Base-by-base conservation (phyloP, 2,113 vertebrate species). In the Platysternon megacephalum region DNA sequence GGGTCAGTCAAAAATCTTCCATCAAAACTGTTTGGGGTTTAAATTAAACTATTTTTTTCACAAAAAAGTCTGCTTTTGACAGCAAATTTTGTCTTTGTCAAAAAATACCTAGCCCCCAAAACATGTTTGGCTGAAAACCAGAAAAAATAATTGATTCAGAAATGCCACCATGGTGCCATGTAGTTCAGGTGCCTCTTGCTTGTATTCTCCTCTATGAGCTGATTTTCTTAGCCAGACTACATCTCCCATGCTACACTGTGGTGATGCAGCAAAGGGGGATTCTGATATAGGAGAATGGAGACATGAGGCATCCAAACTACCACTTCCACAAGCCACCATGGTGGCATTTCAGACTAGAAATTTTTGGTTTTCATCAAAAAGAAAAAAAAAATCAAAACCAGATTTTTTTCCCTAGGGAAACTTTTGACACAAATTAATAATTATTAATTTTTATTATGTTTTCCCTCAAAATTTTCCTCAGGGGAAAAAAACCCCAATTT, bases 351-450 rank as follows among this genome's bases (percentile, higher is more conserved):
- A 13, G 22, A 76, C 24, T 76, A 26, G 72, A 26, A 2, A 0
- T 68, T 91, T 32, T n/a, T 53, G 5, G 12, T 61, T 92, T 89
- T 86, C 82, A 85, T 53, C 17, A 68, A n/a, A n/a, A 68, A n/a
- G 6, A 16, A 65, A 68, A 65, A 65, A 35, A 68, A 68, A n/a
- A n/a, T n/a, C 61, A 56, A 56, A 56, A 56, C 55, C 55, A 56
- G 55, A 28, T 56, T 68, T n/a, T 68, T 61, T 42, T 74, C 39
- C 12, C 42, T 21, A 76, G 22, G 72, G 39, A 76, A 76, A 24
- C 5, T 44, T 74, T 68, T 68, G 61, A 68, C 16, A 35, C 14
- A 32, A 56, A 61, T 61, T 61, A 32, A 32, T 14, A 32, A 32
- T 56, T 28, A 58, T 61, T 32, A 58, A 58, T 28, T 28, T 29